These are phyloP conservation scores for Andrena hattorfiana DNA, from an alignment of 2,888 invertebrate genomes.

Conservation along the genomic window DNA sequence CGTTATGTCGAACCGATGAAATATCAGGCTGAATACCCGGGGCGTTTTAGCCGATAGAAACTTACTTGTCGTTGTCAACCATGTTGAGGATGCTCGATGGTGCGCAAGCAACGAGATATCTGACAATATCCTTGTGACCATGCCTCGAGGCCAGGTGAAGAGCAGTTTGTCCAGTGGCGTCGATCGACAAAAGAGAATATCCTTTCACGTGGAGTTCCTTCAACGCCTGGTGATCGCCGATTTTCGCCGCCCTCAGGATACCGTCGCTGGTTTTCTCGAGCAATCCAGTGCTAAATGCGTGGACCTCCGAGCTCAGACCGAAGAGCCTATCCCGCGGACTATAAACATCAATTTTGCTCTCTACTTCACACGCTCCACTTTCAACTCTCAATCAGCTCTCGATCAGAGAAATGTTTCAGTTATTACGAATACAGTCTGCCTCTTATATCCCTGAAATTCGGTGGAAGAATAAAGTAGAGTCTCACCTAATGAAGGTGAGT, in stretches of 20 bases:
- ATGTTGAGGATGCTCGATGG: slow-evolving; percentile 94
- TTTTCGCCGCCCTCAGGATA: slow-evolving; percentile 93
- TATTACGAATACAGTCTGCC: no score
- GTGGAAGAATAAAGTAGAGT: background rate
- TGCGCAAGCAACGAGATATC: slow-evolving; percentile 94
- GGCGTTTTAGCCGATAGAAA: background rate
- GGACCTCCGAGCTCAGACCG: slow-evolving; percentile 81
- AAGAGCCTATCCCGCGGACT: slow-evolving; percentile 83
- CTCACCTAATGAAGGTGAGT: slow-evolving; percentile 78
- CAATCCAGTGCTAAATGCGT: slow-evolving; percentile 88
- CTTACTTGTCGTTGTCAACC: slow-evolving; percentile 93
- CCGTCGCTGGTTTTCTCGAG: slow-evolving; percentile 93
- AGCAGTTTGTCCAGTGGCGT: slow-evolving; percentile 94
- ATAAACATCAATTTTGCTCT: slow-evolving; percentile 30
- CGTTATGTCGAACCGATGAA: background rate
- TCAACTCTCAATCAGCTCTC: background rate
- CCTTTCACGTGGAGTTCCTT: slow-evolving; percentile 94
- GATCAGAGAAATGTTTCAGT: no score
- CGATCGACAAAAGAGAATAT: slow-evolving; percentile 93
- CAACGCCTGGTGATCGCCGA: slow-evolving; percentile 92
- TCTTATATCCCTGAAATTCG: no score
- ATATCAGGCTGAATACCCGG: background rate
- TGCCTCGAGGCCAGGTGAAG: slow-evolving; percentile 95
- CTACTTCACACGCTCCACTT: background rate
- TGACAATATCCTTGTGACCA: slow-evolving; percentile 95